Conservation (phyloP, 2,888 invertebrate genomes). For the Hydraecia micacea region DNA sequence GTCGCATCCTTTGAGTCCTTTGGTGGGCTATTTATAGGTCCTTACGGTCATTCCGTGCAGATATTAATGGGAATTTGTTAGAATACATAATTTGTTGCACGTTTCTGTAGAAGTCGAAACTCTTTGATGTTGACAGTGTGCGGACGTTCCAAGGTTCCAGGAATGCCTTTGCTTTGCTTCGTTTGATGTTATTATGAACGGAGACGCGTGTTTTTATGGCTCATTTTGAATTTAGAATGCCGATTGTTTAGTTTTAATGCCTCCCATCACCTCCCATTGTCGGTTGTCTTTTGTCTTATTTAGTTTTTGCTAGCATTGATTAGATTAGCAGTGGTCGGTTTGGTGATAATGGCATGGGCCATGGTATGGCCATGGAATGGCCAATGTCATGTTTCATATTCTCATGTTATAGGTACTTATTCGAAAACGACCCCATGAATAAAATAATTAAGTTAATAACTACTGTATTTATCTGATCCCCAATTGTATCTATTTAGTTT, state of each 20-base stretch:
- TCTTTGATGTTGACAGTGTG: slow-evolving; percentile 73
- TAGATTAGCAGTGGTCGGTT: background rate
- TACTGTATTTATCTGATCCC: slow-evolving; percentile 1
- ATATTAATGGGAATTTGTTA: slow-evolving; percentile 83
- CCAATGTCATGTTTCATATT: background rate
- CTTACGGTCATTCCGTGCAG: slow-evolving; percentile 83
- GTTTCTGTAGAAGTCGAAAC: slow-evolving; percentile 65
- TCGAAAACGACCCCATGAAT: background rate
- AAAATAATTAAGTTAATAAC: background rate
- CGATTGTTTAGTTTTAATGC: slow-evolving; percentile 53
- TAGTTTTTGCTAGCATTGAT: background rate
- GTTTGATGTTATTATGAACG: slow-evolving; percentile 72
- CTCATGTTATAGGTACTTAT: background rate
- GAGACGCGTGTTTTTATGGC: slow-evolving; percentile 65
- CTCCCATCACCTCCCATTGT: slow-evolving; percentile 8
- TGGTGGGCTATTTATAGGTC: slow-evolving; percentile 83
- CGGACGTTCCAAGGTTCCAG: slow-evolving; percentile 67
- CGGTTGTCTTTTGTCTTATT: slow-evolving; percentile 7
- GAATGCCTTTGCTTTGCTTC: slow-evolving; percentile 61
- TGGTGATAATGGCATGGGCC: background rate
- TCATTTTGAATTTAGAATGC: slow-evolving; percentile 63
- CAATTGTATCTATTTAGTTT: background rate
- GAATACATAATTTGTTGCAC: slow-evolving; percentile 73
- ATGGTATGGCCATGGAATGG: too few relatives aligned
- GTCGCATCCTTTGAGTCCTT: slow-evolving; percentile 84